Conservation (phyloP, 1,140 invertebrate genomes). For the Anastrepha ludens region DNA sequence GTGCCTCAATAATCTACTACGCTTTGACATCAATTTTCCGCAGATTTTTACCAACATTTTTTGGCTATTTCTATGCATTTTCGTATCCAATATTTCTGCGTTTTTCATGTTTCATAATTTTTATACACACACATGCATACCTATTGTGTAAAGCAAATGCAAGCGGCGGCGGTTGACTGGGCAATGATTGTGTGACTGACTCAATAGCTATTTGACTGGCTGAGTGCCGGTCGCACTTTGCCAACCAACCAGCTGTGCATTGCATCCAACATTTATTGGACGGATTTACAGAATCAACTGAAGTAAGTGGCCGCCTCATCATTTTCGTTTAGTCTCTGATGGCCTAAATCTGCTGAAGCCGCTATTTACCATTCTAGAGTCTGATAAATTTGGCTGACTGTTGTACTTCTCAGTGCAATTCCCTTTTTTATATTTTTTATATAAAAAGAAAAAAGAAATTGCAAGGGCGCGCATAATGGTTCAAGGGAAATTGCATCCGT, state of each 20-base stretch:
- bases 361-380: neutral
- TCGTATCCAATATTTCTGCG: slow-evolving; percentile 30
- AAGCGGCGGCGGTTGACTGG: neutral
- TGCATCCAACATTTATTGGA: slow-evolving; percentile 8
- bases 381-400: neutral
- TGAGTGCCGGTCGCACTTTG: neutral
- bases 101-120: slow-evolving; percentile 22
- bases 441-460: neutral
- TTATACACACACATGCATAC: neutral
- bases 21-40: neutral
- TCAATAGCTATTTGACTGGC: slow-evolving; percentile 2
- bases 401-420: neutral
- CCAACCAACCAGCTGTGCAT: neutral
- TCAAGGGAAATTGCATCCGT: neutral
- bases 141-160: neutral
- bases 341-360: slow-evolving; percentile 16
- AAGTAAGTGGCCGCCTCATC: neutral
- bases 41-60: neutral
- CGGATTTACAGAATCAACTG: neutral
- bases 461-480: neutral
- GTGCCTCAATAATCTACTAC: neutral
- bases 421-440: no score
- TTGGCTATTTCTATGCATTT: neutral
- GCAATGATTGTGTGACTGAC: slow-evolving; percentile 32
- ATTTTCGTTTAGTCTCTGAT: neutral